Base-by-base conservation (phyloP, 2,113 vertebrate species). In the Hiodon alosoides region DNA sequence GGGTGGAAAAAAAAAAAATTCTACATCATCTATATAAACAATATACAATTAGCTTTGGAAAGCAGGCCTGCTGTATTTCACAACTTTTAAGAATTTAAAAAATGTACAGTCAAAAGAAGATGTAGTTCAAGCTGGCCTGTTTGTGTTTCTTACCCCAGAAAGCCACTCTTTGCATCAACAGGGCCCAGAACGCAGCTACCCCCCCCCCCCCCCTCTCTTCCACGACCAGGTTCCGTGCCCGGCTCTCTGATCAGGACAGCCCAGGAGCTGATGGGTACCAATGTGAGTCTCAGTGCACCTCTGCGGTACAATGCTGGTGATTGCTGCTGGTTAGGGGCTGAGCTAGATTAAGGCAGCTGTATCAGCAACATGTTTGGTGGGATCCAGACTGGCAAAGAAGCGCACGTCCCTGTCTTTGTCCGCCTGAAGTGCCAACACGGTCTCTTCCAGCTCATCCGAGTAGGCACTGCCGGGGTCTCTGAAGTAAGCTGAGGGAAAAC, bases 401-500 rank as follows among this genome's bases (percentile, higher is more conserved):
- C 93, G 91, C 65, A 95, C 93, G 8, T 95, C 95, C 65, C 93
- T 91, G 88, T 98, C 93, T 81, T 85, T 89, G 85, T 98, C 95
- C 0, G 92, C 91, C 46, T 94, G 93, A 83, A 97, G 85, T 50
- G 91, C 85, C 79, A 93, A 87, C 72, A 95, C 81, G 0, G 94
- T 91, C 87, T 95, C 93, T 78, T 96, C 94, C 67, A 91, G 90
- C 65, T 94, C 89, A 69, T 95, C 91, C 4, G 95, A 92, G 83
- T 92, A 95, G 86, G 93, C 92, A 82, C 94, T 93, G 78, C 92
- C 87, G 0, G 93, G 90, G 67, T 91, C 96, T 90, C 94, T 96
- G 84, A 97, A 95, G 81, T 91, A 96, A 0, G 87, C 95, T 94
- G 84, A 1, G 81, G 74, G 55, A 3, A 69, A 51, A 61, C 14